Base-by-base conservation (phyloP, 2,888 invertebrate genomes). In the Xiphydria camelus region DNA sequence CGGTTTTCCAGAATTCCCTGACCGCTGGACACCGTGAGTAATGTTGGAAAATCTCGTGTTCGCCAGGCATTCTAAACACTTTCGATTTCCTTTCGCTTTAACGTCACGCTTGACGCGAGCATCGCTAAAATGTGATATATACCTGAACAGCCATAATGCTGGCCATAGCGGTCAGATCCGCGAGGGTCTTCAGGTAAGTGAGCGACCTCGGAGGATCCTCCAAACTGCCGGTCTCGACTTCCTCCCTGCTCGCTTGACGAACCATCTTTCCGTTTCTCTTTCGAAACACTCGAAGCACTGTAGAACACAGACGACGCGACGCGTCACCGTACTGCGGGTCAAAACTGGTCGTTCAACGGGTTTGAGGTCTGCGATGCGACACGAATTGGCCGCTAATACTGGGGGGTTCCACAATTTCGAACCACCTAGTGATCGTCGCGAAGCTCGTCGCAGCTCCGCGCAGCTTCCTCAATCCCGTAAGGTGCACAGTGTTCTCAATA, bases 111-210 rank as follows among this genome's bases (percentile, higher is more conserved):
- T n/a, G n/a, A n/a, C n/a, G 4, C 7, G 7, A 10, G 10, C 10
- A 14, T 26, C 10, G 2, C 4, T 15, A 17, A 17, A 33, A 19
- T 26, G 9, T 4, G 9, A 5, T 4, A 18, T 40, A 36, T 70
- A 70, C 70, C 70, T 70, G 68, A 33, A 68, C 56, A 7, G 67
- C 68, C 51, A 70, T 52, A 37, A 70, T 67, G 47, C 68, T 67
- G 19, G 70, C 70, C 59, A 70, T 59, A 41, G 67, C 68, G 3
- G 66, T 61, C 32, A 70, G 55, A 44, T 70, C 70, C 35, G 68
- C 68, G 35, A 70, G 53, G 12, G 68, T 64, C 51, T 56, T 59
- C 37, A 70, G 50, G 49, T 66, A 66, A 45, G 54, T 60, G 34
- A 66, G 57, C 46, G 63, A 62, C 47, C 62, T 68, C 9, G 53